Base-by-base conservation (phyloP, 1,140 invertebrate species). In the Thaumetopoea pityocampa region DNA sequence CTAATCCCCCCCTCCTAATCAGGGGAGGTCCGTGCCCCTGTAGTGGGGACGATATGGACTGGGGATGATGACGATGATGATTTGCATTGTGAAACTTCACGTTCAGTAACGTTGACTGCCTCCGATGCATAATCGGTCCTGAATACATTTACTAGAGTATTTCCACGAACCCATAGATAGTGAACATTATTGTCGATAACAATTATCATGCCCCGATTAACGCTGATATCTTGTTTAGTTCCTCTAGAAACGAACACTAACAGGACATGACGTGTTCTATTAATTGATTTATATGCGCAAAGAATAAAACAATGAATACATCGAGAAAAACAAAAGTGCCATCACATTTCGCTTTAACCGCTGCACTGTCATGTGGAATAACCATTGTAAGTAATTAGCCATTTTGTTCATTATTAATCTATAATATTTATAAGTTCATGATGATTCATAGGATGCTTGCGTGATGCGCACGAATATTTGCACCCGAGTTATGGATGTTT, bases 161-260 rank as follows among this genome's bases (percentile, higher is more conserved):
- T 12, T 41, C 37, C 11, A 6, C 3, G 32, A 23, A 24, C 23
- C 23, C 24, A 22, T 36, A 53, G 60, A 64, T 64, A 64, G 38
- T 40, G 10, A 12, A 19, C 42, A 67, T 66, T 70, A 73, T 58
- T 61, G 53, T 23, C 50, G 72, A 73, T 73, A 73, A 73, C 62
- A 72, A 72, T 77, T 73, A 77, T 77, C 72, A 62, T 56, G 56
- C 33, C 53, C 27, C 50, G 68, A 72, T 63, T 71, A 68, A 60
- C 30, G 34, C 27, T 24, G 58, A 67, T 67, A 60, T 55, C 29
- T 44, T 41, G 32, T 26, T 42, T 24, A 57, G 48, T 54, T 54
- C 56, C 54, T 66, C 70, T 45, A 50, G 42, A 42, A 38, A 44
- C 45, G 56, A 37, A 29, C 41, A 48, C 20, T 50, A 32, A 16